These are phyloP conservation scores for Palloptera scutellata DNA, from an alignment of 2,888 invertebrate genomes.

Conservation along the genomic window DNA sequence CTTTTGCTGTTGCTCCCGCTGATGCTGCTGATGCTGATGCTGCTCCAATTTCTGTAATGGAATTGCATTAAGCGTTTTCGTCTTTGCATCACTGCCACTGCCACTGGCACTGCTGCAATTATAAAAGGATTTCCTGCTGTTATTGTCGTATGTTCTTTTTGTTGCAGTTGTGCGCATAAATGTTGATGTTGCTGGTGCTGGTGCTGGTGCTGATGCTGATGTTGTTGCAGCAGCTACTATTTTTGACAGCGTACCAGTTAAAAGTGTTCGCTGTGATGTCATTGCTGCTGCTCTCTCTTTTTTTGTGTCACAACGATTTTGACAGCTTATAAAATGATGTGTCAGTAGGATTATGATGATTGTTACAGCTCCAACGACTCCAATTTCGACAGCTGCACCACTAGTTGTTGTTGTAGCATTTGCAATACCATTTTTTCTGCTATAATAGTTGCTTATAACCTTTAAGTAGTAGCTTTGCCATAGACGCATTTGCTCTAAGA, in stretches of 20 bases:
- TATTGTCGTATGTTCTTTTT: conserved; percentile 8
- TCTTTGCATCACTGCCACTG: conserved; percentile 7
- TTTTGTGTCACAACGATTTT: conserved; percentile 44
- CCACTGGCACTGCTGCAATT: conserved; percentile 30
- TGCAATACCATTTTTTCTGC: conserved; percentile 4
- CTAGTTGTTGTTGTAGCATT: conserved; percentile 9
- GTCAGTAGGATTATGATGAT: conserved; percentile 37
- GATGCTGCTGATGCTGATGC: conserved; percentile 26
- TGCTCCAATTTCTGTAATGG: neutral
- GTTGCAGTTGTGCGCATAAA: conserved; percentile 44
- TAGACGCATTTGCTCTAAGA: conserved; percentile 34
- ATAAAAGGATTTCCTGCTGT: conserved; percentile 27
- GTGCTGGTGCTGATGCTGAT: conserved; percentile 23
- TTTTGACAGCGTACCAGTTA: conserved; percentile 18
- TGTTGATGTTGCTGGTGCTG: conserved; percentile 33
- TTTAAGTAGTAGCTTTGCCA: conserved; percentile 24
- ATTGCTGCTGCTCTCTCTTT: conserved; percentile 32
- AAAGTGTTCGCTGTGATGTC: neutral
- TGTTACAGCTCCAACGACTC: conserved; percentile 45
- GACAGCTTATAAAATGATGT: conserved; percentile 57
- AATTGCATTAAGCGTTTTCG: conserved; percentile 16
- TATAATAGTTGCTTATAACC: conserved; percentile 21
- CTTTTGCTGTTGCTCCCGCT: conserved; percentile 23
- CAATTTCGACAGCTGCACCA: conserved; percentile 14
- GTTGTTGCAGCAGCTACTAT: conserved; percentile 21